A percentile compares a stretch with the other conserved stretches of the same genome.
Evolutionary conservation across 2,888 invertebrate genomes (phyloP).

Genomic region (Anticlea derivata): DNA sequence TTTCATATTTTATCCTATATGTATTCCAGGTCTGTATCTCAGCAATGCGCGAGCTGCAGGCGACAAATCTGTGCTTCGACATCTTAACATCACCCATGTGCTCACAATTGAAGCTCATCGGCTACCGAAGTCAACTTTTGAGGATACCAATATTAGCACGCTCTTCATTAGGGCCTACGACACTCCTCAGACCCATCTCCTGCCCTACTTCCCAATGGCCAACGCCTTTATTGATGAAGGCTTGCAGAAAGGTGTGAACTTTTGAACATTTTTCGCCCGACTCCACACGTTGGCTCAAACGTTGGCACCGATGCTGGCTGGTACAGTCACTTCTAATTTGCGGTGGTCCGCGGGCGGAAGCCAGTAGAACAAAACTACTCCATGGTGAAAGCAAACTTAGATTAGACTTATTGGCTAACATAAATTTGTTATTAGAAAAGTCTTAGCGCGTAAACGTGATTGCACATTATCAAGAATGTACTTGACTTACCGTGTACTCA

Average conservation of each 20-base stretch:
- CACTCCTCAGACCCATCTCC: conserved; percentile 68
- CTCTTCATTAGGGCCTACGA: conserved; percentile 79
- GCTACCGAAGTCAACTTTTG: conserved; percentile 66
- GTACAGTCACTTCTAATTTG: too few relatives aligned
- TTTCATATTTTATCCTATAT: too few relatives aligned
- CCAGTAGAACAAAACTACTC: too few relatives aligned
- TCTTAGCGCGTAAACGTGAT: too few relatives aligned
- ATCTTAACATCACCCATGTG: conserved; percentile 75
- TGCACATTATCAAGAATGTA: too few relatives aligned
- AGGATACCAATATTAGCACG: conserved; percentile 63
- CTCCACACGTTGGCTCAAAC: too few relatives aligned
- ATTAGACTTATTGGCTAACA: too few relatives aligned
- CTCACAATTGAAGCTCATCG: conserved; percentile 74
- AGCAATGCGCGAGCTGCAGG: conserved; percentile 74
- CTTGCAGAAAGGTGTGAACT: conserved; percentile 69
- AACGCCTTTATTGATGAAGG: conserved; percentile 82
- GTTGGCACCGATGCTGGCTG: too few relatives aligned
- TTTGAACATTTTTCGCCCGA: background rate
- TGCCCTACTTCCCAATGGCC: conserved; percentile 78
- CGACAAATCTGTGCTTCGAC: conserved; percentile 59
- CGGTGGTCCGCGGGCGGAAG: too few relatives aligned
- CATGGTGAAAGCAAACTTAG: too few relatives aligned
- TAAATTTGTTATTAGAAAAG: too few relatives aligned
- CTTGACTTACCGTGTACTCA: too few relatives aligned
- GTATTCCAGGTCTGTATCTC: conserved; percentile 64